Evolutionary conservation across 2,113 vertebrate genomes (phyloP).

Genomic region (Coryphaenoides rupestris): DNA sequence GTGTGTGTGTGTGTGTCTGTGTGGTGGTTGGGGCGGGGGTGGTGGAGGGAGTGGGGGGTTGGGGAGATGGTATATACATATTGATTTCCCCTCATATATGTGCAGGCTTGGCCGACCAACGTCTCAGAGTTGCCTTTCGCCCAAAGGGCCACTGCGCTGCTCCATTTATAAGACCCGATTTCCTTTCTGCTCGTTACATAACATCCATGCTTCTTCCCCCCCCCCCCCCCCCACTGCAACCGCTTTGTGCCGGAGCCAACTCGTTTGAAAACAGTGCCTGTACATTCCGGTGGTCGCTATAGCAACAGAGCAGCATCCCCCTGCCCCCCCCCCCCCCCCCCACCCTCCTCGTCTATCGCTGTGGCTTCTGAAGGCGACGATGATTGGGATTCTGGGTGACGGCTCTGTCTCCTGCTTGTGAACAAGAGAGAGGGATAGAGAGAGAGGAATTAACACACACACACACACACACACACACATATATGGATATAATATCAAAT

Average conservation of each 20-base stretch:
- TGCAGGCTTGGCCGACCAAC: slow-evolving; percentile 16
- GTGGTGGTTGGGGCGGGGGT: no score
- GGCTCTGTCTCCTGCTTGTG: slow-evolving; percentile 1
- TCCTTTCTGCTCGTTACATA: slow-evolving; percentile 48
- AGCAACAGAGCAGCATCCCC: slow-evolving; percentile 70
- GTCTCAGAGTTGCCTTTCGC: slow-evolving; percentile 31
- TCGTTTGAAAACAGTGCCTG: slow-evolving; percentile 62
- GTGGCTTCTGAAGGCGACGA: slow-evolving; percentile 50
- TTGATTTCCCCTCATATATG: background rate
- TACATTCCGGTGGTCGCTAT: slow-evolving; percentile 69
- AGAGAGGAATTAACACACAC: background rate
- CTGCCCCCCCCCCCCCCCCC: slow-evolving; percentile 23
- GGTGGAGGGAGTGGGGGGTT: no score
- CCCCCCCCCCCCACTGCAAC: slow-evolving; percentile 1
- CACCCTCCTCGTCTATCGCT: slow-evolving; percentile 7
- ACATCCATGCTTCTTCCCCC: slow-evolving; percentile 28
- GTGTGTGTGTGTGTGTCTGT: no score
- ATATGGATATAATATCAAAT: no score
- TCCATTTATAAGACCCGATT: slow-evolving; percentile 57
- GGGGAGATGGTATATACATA: background rate
- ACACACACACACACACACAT: background rate
- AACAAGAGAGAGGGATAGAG: background rate
- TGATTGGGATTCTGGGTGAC: slow-evolving; percentile 45
- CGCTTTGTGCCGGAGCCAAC: slow-evolving; percentile 49
- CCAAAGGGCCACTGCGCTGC: slow-evolving; percentile 41